A percentile compares a stretch with the other conserved stretches of the same genome.
phyloP scores from a whole-genome alignment of 2,888 invertebrate genomes.

The Masnerella sp. region DNA sequence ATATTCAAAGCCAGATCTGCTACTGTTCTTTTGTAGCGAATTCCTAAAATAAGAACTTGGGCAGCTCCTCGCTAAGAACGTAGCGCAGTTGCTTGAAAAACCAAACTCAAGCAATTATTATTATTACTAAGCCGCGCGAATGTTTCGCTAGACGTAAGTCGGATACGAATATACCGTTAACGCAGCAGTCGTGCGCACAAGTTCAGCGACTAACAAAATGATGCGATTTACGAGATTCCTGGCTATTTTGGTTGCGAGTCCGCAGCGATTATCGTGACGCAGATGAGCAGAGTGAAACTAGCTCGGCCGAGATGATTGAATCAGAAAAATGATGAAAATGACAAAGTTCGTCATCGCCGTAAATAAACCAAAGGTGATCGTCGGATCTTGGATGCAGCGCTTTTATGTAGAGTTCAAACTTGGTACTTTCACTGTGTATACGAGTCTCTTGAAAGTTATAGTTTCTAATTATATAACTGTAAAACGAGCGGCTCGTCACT shows the following conservation, averaged over 20 bases:
- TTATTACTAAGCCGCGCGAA: no score
- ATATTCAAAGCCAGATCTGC: no score
- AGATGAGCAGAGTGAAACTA: no score
- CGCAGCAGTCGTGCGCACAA: constrained; percentile 16
- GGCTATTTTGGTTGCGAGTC: constrained; percentile 42
- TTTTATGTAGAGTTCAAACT: constrained; percentile 22
- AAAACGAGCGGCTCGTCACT: constrained; percentile 19
- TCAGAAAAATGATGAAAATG: neutral
- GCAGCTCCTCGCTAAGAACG: constrained; percentile 8
- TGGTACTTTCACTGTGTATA: constrained; percentile 9
- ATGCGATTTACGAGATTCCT: constrained; percentile 49
- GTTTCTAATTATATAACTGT: constrained; percentile 29
- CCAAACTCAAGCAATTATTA: constrained; percentile 25
- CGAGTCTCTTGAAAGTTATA: constrained; percentile 41
- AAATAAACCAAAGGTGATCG: constrained; percentile 10
- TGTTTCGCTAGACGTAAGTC: constrained; percentile 13
- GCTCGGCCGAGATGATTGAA: no score
- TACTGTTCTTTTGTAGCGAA: no score
- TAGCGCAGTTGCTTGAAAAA: constrained; percentile 19
- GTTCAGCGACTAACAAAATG: constrained; percentile 33
- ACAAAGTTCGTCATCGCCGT: neutral
- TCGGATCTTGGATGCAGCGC: neutral
- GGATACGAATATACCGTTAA: constrained; percentile 32
- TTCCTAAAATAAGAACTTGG: no score
- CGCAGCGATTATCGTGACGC: constrained; percentile 24